Evolutionary conservation across 1,140 invertebrate genomes (phyloP).

Genomic region (Teleopsis dalmanni): DNA sequence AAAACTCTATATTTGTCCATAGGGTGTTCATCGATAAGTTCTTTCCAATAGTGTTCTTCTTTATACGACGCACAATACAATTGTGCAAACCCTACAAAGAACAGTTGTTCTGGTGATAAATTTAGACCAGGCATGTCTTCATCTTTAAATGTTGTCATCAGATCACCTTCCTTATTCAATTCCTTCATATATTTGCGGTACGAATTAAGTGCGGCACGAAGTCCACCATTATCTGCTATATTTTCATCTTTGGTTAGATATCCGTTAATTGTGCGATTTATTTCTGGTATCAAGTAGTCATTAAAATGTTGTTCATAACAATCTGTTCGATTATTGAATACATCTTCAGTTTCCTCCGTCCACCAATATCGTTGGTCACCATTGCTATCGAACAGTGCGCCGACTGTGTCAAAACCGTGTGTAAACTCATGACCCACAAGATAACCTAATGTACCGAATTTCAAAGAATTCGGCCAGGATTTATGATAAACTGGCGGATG

Average conservation of each 20-base stretch:
- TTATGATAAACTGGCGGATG: constrained; percentile 87
- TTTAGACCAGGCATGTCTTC: constrained; percentile 70
- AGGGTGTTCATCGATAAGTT: constrained; percentile 26
- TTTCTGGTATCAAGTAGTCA: constrained; percentile 37
- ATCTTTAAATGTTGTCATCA: constrained; percentile 45
- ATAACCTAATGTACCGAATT: constrained; percentile 34
- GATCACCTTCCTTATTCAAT: constrained; percentile 46
- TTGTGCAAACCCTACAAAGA: constrained; percentile 88
- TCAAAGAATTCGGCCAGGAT: constrained; percentile 29
- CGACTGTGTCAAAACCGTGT: constrained; percentile 31
- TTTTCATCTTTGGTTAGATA: constrained; percentile 60
- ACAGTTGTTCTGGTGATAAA: constrained; percentile 76
- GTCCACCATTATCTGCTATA: constrained; percentile 76
- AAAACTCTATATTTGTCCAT: constrained; percentile 49
- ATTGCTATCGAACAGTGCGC: constrained; percentile 20
- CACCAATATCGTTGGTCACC: constrained; percentile 35
- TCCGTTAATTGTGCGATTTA: constrained; percentile 52
- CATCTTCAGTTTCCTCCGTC: constrained; percentile 22
- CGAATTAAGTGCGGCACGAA: constrained; percentile 80
- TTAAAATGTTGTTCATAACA: constrained; percentile 70
- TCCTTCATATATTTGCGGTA: constrained; percentile 49
- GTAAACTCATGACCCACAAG: constrained; percentile 35
- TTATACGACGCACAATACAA: constrained; percentile 34
- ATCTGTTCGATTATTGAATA: constrained; percentile 48
- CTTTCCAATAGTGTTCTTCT: constrained; percentile 32